Evolutionary conservation across 1,140 invertebrate species (phyloP), one percentile per base, ranked within the genome.

Genomic region (Colletes gigas): DNA sequence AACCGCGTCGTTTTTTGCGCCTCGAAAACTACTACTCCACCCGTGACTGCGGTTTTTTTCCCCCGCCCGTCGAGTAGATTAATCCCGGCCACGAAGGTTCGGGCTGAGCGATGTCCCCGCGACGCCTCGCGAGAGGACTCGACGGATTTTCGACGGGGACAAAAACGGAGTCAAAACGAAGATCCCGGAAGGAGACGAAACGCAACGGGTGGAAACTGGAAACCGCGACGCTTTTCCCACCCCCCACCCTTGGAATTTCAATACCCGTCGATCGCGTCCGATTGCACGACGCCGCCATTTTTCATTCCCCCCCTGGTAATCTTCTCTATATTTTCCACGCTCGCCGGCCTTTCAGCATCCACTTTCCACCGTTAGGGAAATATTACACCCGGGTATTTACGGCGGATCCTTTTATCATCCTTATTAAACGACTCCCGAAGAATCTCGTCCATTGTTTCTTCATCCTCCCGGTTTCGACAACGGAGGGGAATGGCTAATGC

Each of bases 301-400:
- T 30, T 30, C 30, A 30, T 30, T 30, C 30, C 30, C 30, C 30
- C 30, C 0, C 30, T 30, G 30, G 30, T 30, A 30, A 30, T 30
- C 30, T 30, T 30, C 30, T 30, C 30, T 30, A 30, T 30, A 30
- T 30, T 30, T 30, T 30, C 2, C 30, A 30, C 30, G 30, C 30
- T 30, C 30, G 30, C 30, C 30, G 44, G 44, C 6, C 9, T 47
- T 47, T 47, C 9, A 47, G 30, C 30, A 47, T 47, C 44, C 44
- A 47, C 9, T 47, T 47, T 50, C 50, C 10, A 3, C 3, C 50
- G 50, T 8, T 52, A 41, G 69, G 57, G 84, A 78, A 77, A 87
- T 81, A 83, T 83, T 82, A 69, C 41, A 57, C 30, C 30, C 66
- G 60, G 50, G 72, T 86, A 84, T 84, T 84, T 88, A 85, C 74